Percentiles rank a stretch among this genome's conserved stretches.
These are phyloP conservation scores for Peromyscus nudipes DNA, from an alignment of 2,797 vertebrate genomes.

Conservation along the genomic window DNA sequence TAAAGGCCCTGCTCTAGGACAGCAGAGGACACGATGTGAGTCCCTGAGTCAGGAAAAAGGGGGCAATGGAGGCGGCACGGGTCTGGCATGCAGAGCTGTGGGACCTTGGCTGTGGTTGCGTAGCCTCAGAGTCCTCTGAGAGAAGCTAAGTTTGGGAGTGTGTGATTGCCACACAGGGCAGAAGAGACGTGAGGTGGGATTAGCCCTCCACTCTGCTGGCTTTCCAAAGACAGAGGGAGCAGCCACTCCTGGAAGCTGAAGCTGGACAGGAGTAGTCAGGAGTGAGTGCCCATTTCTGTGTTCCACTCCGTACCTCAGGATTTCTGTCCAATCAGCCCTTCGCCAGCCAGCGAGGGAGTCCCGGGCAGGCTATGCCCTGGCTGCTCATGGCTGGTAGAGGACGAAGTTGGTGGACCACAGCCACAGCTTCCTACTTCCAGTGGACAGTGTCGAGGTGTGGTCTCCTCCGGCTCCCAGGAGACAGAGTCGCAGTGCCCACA, in stretches of 20 bases:
- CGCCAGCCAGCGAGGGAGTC: accelerated
- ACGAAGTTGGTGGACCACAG: no score
- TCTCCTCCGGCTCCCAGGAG: neutral
- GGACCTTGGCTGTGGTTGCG: accelerated
- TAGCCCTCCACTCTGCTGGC: accelerated
- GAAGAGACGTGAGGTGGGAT: accelerated
- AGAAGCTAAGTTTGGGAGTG: accelerated
- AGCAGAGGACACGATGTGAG: neutral
- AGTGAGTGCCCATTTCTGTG: no score
- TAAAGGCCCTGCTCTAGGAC: neutral
- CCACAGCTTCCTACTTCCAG: neutral
- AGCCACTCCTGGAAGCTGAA: neutral
- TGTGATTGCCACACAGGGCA: no score
- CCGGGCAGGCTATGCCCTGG: neutral
- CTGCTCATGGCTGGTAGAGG: neutral
- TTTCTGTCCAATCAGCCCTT: neutral
- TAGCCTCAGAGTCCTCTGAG: neutral
- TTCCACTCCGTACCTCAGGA: neutral
- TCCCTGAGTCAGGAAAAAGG: neutral
- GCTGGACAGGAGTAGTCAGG: neutral
- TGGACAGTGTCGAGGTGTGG: neutral
- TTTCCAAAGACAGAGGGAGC: neutral
- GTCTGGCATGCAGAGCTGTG: accelerated
- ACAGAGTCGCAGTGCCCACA: neutral
- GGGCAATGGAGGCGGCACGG: neutral